Percentiles rank a stretch among this genome's conserved stretches.
Evolutionary conservation across 2,797 vertebrate species (phyloP).

Genomic region (Coranthus polyacanthus): DNA sequence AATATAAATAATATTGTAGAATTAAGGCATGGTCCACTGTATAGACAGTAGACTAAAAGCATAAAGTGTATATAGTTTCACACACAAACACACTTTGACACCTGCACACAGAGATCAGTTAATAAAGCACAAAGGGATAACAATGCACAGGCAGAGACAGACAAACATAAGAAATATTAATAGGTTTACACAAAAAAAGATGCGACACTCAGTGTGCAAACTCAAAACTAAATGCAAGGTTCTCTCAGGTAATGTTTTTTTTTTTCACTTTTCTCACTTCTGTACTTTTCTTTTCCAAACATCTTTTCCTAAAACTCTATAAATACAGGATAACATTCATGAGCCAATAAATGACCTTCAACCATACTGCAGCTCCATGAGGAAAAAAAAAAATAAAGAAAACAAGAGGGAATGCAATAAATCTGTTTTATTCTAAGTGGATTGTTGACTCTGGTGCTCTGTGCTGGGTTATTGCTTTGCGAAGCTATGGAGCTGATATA

Average conservation of each 20-base stretch:
- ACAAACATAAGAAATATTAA: constrained; percentile 6
- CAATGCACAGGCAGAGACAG: not conserved
- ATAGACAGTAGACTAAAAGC: not conserved
- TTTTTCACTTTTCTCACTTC: not conserved
- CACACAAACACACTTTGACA: not conserved
- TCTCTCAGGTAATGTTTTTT: not conserved
- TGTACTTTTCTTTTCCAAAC: constrained; percentile 41
- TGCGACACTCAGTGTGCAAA: not conserved
- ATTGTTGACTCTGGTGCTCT: constrained; percentile 42
- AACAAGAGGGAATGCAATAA: constrained; percentile 63
- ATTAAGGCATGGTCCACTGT: constrained; percentile 40
- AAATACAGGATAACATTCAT: constrained; percentile 47
- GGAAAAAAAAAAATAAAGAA: constrained; percentile 15
- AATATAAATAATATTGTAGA: constrained; percentile 54
- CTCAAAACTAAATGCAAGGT: not conserved
- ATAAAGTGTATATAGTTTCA: constrained; percentile 2
- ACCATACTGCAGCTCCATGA: constrained; percentile 21
- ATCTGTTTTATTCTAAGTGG: constrained; percentile 57
- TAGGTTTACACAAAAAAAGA: not conserved
- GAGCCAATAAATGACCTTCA: constrained; percentile 67
- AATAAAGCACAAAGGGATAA: not conserved
- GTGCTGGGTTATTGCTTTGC: constrained; percentile 60
- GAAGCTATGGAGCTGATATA: constrained; percentile 54
- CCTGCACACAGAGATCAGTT: constrained; percentile 10
- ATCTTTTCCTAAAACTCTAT: constrained; percentile 36